Base-by-base conservation (phyloP, 2,888 invertebrate genomes). In the Drosophila mimica region DNA sequence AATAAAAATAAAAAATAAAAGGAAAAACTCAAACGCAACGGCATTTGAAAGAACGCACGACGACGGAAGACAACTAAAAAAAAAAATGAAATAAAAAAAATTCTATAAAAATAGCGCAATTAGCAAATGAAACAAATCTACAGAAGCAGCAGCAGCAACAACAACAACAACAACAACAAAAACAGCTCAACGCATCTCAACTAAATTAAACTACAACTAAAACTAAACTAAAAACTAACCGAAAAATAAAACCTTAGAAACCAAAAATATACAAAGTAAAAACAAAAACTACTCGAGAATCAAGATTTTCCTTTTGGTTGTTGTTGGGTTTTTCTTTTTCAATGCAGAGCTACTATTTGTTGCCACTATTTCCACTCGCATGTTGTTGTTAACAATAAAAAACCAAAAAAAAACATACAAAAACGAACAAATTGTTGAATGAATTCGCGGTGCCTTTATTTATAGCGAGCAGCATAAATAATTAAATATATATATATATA, bases 401-500 rank as follows among this genome's bases (percentile, higher is more conserved):
- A 72, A 69, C 31, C 62, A 36, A 59, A 59, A 54, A 46, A 36
- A 67, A 46, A 70, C 20, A 60, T 57, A 74, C 13, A 52, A 80
- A 46, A 57, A 61, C 46, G 62, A 70, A 78, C 46, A 79, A 77
- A 83, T 90, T 91, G 91, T 92, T 92, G 83, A 88, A 91, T 89
- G 83, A 91, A 91, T 92, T 91, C 92, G 92, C 89, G 91, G 91
- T 91, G 91, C 91, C 91, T 91, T 91, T 91, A 91, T 91, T 91
- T 91, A 91, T 91, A 92, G 85, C 88, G 79, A 84, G 82, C 83
- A 82, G 81, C 78, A 85, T 76, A 82, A 83, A 75, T 72, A 83
- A 70, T 63, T 65, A 72, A 38, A 40, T 53, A 59, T 31, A 75
- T 20, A 61, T 25, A 56, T 48, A 60, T 28, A 57, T 30, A 25